Percentiles rank a stretch among this genome's conserved stretches.
phyloP scores from a whole-genome alignment of 2,113 vertebrate species.

The Speoplatyrhinus poulsoni region DNA sequence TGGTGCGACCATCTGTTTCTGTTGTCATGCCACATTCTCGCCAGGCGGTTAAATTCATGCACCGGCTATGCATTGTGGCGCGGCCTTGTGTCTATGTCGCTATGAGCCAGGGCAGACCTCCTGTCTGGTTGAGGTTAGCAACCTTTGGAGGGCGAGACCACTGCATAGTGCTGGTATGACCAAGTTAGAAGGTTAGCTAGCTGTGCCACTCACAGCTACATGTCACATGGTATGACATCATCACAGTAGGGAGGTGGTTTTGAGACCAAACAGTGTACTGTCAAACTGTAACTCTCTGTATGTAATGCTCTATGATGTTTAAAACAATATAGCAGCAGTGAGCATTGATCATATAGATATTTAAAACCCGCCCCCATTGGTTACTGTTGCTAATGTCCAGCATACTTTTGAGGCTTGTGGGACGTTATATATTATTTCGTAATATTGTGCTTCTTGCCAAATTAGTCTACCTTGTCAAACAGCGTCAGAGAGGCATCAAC shows the following conservation, averaged over 20 bases:
- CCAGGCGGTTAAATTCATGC: not conserved
- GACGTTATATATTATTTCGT: too few species aligned
- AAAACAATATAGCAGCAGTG: too few species aligned
- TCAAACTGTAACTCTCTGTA: too few species aligned
- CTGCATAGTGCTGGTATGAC: slow-evolving; percentile 39
- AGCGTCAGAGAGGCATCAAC: too few species aligned
- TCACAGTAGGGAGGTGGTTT: slow-evolving; percentile 10
- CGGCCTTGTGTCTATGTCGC: not conserved
- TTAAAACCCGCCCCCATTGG: too few species aligned
- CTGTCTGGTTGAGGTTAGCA: slow-evolving; percentile 38
- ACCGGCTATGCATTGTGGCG: not conserved
- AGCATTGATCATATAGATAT: too few species aligned
- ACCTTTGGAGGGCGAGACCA: slow-evolving; percentile 28
- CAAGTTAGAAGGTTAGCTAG: slow-evolving; percentile 44
- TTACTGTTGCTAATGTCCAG: too few species aligned
- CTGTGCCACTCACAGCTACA: slow-evolving; percentile 40
- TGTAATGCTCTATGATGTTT: too few species aligned
- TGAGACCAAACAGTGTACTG: not conserved
- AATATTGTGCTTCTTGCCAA: too few species aligned
- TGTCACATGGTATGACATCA: slow-evolving; percentile 41
- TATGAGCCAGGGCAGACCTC: slow-evolving; percentile 6
- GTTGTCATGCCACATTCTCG: slow-evolving; percentile 14
- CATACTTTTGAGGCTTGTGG: too few species aligned
- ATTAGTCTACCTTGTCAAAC: too few species aligned
- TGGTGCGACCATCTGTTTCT: slow-evolving; percentile 29